These are phyloP conservation scores for Capreolus pygargus DNA, from an alignment of 2,113 vertebrate species.

Conservation along the genomic window DNA sequence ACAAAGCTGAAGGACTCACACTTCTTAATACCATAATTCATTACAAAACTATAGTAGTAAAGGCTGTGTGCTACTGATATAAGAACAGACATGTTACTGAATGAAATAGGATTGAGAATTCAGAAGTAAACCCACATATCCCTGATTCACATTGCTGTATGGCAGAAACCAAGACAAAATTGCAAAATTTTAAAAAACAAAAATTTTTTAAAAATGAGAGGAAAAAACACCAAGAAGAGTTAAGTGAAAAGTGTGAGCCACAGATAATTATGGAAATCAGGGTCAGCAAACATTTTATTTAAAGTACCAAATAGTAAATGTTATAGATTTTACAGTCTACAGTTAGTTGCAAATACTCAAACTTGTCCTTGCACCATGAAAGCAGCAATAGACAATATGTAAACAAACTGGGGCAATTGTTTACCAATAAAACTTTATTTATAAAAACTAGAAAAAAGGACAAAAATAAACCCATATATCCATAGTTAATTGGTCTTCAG, in stretches of 20 bases:
- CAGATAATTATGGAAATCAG: neutral
- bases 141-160: neutral
- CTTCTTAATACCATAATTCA: neutral
- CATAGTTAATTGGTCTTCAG: neutral
- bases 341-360: neutral
- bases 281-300: neutral
- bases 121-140: neutral
- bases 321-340: neutral
- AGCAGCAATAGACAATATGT: neutral
- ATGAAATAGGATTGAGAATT: neutral
- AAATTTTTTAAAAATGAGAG: neutral
- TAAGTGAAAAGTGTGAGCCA: neutral
- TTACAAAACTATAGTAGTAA: neutral
- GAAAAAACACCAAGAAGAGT: neutral
- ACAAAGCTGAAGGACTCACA: neutral
- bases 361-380: neutral
- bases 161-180: neutral
- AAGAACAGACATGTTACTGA: neutral
- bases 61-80: neutral
- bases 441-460: neutral
- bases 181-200: neutral
- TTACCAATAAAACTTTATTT: neutral
- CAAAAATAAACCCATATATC: neutral
- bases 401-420: neutral
- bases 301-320: neutral